phyloP scores from a whole-genome alignment of 2,888 invertebrate genomes.

The Drosophila kanekoi region DNA sequence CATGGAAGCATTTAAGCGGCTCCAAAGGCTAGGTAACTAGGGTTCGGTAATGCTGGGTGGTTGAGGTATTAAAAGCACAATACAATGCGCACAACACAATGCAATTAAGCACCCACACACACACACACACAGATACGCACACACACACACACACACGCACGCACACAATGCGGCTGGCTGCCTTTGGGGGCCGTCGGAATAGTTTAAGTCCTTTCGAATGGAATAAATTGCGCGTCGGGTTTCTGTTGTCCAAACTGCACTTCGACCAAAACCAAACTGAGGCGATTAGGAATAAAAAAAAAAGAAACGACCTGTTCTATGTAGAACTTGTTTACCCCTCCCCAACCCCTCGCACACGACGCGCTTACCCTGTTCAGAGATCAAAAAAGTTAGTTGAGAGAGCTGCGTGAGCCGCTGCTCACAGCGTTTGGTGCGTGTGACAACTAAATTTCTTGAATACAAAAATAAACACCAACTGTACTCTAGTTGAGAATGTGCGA shows the following conservation, averaged over 20 bases:
- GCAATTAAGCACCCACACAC: constrained; percentile 14
- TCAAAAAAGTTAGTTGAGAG: constrained; percentile 24
- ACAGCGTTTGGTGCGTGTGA: constrained; percentile 24
- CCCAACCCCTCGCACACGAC: neutral
- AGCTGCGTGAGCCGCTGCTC: constrained; percentile 39
- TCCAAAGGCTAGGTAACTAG: neutral
- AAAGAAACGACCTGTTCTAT: constrained; percentile 44
- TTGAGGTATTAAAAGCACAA: neutral
- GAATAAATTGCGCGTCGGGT: constrained; percentile 27
- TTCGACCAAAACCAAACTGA: constrained; percentile 52
- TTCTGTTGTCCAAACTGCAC: constrained; percentile 51
- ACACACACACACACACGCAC: neutral
- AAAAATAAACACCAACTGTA: neutral
- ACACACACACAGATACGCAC: constrained; percentile 1
- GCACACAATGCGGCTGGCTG: neutral
- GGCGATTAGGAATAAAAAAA: constrained; percentile 16
- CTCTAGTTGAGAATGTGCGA: neutral
- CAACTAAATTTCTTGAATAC: constrained; percentile 20
- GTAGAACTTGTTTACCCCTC: constrained; percentile 43
- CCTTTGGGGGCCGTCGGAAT: neutral
- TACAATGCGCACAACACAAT: constrained; percentile 15
- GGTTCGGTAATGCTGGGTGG: no score
- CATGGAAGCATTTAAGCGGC: constrained; percentile 8
- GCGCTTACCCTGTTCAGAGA: constrained; percentile 21
- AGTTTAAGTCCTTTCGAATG: constrained; percentile 24